Base-by-base conservation (phyloP, 1,140 invertebrate genomes). In the Alviniconcha marisindica region DNA sequence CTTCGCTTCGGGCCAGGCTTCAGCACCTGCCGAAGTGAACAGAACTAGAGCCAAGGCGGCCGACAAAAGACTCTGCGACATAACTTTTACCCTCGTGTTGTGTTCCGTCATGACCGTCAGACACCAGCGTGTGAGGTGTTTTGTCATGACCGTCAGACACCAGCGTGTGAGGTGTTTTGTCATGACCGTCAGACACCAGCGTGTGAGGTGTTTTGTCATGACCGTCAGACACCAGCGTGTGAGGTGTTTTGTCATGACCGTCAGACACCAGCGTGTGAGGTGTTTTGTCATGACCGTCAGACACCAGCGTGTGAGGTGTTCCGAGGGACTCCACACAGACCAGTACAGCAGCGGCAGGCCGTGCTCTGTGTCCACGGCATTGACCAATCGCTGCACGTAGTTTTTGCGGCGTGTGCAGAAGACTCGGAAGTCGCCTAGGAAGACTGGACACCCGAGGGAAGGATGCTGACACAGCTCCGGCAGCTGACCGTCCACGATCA, bases 331-430 rank as follows among this genome's bases (percentile, higher is more conserved):
- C 77, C 77, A 78, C 77, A 40, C 33, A 21, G 77, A 78, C 77
- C 77, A 78, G 77, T 78, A 78, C 77, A 78, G 56, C 36, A 78
- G 31, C 18, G 77, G 51, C 48, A 60, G 28, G 2, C 48, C 24
- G 56, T 78, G 77, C 1, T 21, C 33, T 7, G 0, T 63, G 36
- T 78, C 77, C 51, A 60, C 54, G 1, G 54, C 77, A 7, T 28
- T 54, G n/a, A 40, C 15, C 56, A 78, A 12, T 21, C 36, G 54
- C 51, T 60, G 18, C 0, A 21, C 28, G 33, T 38, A 5, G 51
- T 60, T 60, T 14, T 56, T 78, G 10, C 40, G 33, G n/a, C 14
- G 36, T 12, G 42, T 7, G 31, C 51, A 60, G 77, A 38, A 78
- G 12, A 12, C 51, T 3, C 33, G 51, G 21, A 78, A 28, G 21